Conservation (phyloP, 2,797 vertebrate genomes). For the Brachyrhaphis roseni region DNA sequence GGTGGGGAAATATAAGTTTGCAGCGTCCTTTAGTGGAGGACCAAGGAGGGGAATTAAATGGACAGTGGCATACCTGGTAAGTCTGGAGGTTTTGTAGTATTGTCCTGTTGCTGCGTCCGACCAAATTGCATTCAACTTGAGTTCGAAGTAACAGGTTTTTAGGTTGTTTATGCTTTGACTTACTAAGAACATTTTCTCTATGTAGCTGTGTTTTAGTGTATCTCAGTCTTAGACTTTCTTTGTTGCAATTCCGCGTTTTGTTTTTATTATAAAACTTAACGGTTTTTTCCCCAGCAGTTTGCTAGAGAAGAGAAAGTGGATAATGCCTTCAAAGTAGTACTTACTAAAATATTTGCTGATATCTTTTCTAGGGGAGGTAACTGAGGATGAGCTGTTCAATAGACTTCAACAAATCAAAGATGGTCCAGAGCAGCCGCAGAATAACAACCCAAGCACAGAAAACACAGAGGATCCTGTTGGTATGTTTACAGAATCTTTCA, state of each 20-base stretch:
- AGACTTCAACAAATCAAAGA: slow-evolving; percentile 97
- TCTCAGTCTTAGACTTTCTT: neutral
- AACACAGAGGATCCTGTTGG: slow-evolving; percentile 85
- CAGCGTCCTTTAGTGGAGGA: slow-evolving; percentile 71
- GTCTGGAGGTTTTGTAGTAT: slow-evolving; percentile 72
- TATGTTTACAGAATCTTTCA: slow-evolving; percentile 53
- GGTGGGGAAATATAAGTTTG: slow-evolving; percentile 73
- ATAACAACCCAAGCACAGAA: slow-evolving; percentile 73
- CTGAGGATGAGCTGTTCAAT: slow-evolving; percentile 94
- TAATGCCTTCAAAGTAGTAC: slow-evolving; percentile 13
- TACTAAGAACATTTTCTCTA: neutral
- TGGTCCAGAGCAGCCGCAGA: slow-evolving; percentile 86
- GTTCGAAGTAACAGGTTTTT: neutral
- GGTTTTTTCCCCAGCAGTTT: slow-evolving; percentile 2
- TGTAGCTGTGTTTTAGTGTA: neutral
- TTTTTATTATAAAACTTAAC: slow-evolving; percentile 13
- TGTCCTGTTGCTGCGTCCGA: slow-evolving; percentile 69
- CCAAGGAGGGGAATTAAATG: slow-evolving; percentile 73
- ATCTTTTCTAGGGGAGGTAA: slow-evolving; percentile 90
- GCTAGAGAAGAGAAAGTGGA: slow-evolving; percentile 21
- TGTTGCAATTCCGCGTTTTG: slow-evolving; percentile 7
- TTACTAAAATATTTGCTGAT: slow-evolving; percentile 27
- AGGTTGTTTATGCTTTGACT: neutral
- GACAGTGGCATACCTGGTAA: slow-evolving; percentile 79
- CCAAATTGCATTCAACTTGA: slow-evolving; percentile 36